Base-by-base conservation (phyloP, 92 coral and sea anemone genomes). In the Porites evermanni region DNA sequence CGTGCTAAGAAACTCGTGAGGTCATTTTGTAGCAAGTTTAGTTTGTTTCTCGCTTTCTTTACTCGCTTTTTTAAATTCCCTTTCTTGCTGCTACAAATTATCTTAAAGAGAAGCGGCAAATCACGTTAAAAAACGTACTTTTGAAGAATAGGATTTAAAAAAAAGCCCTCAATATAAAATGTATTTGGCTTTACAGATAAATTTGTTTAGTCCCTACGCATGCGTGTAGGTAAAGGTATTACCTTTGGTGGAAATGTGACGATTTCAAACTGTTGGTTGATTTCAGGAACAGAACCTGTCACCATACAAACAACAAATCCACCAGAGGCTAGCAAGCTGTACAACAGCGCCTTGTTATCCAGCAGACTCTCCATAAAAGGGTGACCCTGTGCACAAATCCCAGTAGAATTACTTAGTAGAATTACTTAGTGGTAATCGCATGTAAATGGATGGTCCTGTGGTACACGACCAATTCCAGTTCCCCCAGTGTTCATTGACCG, bases 281-380 rank as follows among this genome's bases (percentile, higher is more conserved):
- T 89, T 24, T 97, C 99, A 0, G 95, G 95, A 14, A 94, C 87
- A 17, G 91, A 86, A 5, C 98, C 99, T 19, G 98, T 91, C 67
- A 95, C 77, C 83, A 97, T 80, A 86, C 94, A 80, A 63, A 93
- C 90, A 64, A 95, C 92, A 67, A 95, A 94, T 3, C 95, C 96
- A 78, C 92, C 93, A 44, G 99, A 95, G 13, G 96, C 95, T 56
- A 95, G 44, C 81, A 97, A 81, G 77, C 99, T 97, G 91, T 97
- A 97, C 86, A 94, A 67, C 56, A 97, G 70, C 10, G 99, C 97
- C 67, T 88, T 97, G 92, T 97, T 97, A 58, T 97, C 98, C 69
- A 93, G 69, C 10, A 97, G 85, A 66, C 98, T 97, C 64, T 97
- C 99, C 99, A 97, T 97, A 79, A 97, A 97, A 32, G 99, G 99